Percentiles rank a stretch among this genome's conserved stretches.
Evolutionary conservation across 2,113 vertebrate species (phyloP).

Genomic region (Melozone crissalis): DNA sequence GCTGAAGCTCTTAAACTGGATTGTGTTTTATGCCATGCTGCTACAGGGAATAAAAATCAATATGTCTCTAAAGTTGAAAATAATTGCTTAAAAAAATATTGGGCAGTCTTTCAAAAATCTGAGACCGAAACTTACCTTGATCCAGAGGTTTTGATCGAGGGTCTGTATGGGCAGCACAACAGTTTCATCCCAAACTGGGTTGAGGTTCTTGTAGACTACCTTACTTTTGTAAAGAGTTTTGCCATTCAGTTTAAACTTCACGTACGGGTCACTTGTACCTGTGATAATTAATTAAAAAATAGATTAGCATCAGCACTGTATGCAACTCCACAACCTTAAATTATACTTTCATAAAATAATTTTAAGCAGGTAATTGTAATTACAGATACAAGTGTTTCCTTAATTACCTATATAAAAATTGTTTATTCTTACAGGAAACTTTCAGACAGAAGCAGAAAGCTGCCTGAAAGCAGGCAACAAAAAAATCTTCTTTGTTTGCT

Average conservation of each 20-base stretch:
- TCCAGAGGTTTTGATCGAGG: slow-evolving; percentile 81
- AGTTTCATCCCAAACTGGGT: slow-evolving; percentile 92
- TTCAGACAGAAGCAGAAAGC: not conserved
- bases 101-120: not conserved
- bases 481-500: not conserved
- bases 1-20: not conserved
- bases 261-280: slow-evolving; percentile 95
- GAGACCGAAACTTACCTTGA: slow-evolving; percentile 79
- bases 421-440: not conserved
- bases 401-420: not conserved
- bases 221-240: slow-evolving; percentile 97
- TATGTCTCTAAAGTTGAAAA: not conserved
- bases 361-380: not conserved
- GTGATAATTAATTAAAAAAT: not conserved
- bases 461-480: not conserved
- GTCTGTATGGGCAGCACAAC: slow-evolving; percentile 87
- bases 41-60: not conserved
- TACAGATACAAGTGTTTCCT: not conserved
- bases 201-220: slow-evolving; percentile 91
- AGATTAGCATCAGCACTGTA: not conserved
- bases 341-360: not conserved
- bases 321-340: not conserved
- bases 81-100: not conserved
- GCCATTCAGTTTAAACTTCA: slow-evolving; percentile 94
- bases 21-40: not conserved